Percentiles rank a stretch among this genome's conserved stretches.
phyloP scores from a whole-genome alignment of 2,888 invertebrate species.

The Platynereis dumerilii region DNA sequence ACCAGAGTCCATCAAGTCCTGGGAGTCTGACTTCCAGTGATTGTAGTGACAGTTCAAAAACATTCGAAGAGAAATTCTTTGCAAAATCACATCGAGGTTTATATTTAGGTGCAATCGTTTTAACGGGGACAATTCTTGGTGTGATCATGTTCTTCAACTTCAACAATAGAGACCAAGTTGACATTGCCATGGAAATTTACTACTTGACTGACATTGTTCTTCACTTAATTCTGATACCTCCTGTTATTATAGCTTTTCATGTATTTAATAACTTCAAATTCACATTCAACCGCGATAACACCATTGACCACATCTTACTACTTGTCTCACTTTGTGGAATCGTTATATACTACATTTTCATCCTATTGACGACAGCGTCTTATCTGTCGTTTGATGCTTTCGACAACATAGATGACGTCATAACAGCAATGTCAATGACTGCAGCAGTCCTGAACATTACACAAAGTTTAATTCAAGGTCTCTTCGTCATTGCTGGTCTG shows the following conservation, averaged over 20 bases:
- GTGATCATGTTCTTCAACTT: conserved; percentile 59
- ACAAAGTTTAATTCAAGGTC: conserved; percentile 55
- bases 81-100: conserved; percentile 64
- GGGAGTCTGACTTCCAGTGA: too few relatives aligned
- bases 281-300: conserved; percentile 39
- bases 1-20: too few relatives aligned
- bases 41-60: too few relatives aligned
- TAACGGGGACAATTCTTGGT: conserved; percentile 58
- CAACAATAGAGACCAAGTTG: conserved; percentile 36
- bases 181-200: conserved; percentile 37
- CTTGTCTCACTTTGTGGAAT: conserved; percentile 92
- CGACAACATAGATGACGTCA: conserved; percentile 27
- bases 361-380: conserved; percentile 50
- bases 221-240: conserved; percentile 44
- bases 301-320: conserved; percentile 75
- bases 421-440: conserved; percentile 41
- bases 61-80: conserved; percentile 1
- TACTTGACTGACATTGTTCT: conserved; percentile 51
- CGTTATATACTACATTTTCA: conserved; percentile 70
- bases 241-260: conserved; percentile 46
- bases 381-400: conserved; percentile 9
- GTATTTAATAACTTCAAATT: conserved; percentile 41
- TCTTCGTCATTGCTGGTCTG: conserved; percentile 57
- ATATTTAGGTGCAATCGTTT: conserved; percentile 62
- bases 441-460: conserved; percentile 47